These are phyloP conservation scores for Callipepla squamata DNA, from an alignment of 2,113 vertebrate genomes.

Conservation along the genomic window DNA sequence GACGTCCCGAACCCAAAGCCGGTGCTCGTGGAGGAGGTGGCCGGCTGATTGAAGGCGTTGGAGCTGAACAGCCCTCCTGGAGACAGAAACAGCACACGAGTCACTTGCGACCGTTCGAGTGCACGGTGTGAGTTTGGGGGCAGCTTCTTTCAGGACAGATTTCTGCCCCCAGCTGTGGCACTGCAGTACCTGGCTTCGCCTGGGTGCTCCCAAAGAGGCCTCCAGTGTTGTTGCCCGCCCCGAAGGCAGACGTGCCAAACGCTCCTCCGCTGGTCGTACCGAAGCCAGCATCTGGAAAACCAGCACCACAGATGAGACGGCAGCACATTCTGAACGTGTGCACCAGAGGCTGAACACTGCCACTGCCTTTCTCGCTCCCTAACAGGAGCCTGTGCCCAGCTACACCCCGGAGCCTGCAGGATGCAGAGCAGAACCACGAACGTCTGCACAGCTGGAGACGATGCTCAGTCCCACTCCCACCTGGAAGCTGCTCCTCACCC, in stretches of 20 bases:
- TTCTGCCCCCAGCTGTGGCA: fast-evolving
- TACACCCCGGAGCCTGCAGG: fast-evolving
- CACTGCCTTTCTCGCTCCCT: fast-evolving
- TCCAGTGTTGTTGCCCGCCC: constrained; percentile 84
- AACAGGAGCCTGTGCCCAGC: too few species aligned
- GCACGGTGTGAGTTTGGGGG: too few species aligned
- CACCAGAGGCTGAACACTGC: fast-evolving
- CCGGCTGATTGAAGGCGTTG: constrained; percentile 91
- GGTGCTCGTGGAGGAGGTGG: constrained; percentile 89
- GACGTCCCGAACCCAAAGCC: constrained; percentile 91
- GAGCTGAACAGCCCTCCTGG: constrained; percentile 93
- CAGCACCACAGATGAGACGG: background rate
- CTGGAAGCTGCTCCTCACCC: background rate
- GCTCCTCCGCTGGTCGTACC: constrained; percentile 84
- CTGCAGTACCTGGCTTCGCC: constrained; percentile 88
- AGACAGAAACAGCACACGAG: background rate
- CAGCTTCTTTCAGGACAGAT: fast-evolving
- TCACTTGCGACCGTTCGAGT: fast-evolving
- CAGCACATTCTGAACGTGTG: fast-evolving
- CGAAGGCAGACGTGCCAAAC: constrained; percentile 92
- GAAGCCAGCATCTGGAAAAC: constrained; percentile 87
- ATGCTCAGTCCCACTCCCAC: fast-evolving
- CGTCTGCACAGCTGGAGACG: fast-evolving
- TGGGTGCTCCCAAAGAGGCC: constrained; percentile 91
- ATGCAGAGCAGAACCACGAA: fast-evolving